Conservation (phyloP, 2,113 vertebrate species). For the Zonotrichia leucophrys region DNA sequence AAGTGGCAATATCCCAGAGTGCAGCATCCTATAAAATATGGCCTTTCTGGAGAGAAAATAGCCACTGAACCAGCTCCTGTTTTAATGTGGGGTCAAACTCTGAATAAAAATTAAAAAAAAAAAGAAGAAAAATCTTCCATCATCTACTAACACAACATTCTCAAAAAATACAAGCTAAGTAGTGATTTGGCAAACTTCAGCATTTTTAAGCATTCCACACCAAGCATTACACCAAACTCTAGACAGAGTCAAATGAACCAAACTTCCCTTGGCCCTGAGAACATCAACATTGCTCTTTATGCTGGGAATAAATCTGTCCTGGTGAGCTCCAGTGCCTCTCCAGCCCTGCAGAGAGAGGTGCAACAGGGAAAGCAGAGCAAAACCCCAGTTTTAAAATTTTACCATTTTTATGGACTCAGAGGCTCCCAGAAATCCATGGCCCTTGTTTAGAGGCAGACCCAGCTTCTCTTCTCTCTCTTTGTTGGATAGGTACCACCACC, state of each 20-base stretch:
- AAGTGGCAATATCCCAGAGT: background rate
- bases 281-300: background rate
- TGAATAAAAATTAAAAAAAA: background rate
- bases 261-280: background rate
- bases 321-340: background rate
- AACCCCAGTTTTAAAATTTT: fast-evolving
- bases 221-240: background rate
- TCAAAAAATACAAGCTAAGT: background rate
- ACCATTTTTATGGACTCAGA: fast-evolving
- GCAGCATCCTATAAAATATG: background rate
- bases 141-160: background rate
- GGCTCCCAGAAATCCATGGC: fast-evolving
- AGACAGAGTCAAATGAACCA: background rate
- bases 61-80: background rate
- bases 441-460: background rate
- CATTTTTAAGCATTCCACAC: fast-evolving
- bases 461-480: background rate
- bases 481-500: background rate
- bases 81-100: background rate
- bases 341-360: background rate
- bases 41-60: background rate
- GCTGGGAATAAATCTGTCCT: background rate
- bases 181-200: background rate
- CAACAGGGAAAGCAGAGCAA: background rate
- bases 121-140: background rate